Conservation (phyloP, 2,797 vertebrate genomes). For the Enteromius anoplus region DNA sequence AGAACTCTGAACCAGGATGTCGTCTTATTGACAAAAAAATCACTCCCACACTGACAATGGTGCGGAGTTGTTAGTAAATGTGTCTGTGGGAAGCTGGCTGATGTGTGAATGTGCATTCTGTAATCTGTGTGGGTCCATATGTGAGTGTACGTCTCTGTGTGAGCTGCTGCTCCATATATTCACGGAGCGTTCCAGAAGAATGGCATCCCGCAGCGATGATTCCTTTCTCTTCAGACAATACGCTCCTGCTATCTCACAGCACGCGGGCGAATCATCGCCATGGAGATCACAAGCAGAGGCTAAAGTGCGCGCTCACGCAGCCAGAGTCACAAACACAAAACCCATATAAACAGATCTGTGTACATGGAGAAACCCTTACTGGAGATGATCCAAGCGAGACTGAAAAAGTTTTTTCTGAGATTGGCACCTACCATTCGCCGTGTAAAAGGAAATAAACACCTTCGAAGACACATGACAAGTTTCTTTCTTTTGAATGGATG, state of each 20-base stretch:
- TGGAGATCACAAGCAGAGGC: constrained; percentile 53
- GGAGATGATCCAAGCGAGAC: background rate
- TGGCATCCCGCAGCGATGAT: constrained; percentile 32
- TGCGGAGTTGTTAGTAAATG: constrained; percentile 35
- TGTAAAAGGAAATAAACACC: background rate
- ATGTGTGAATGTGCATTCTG: constrained; percentile 31
- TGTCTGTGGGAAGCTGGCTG: constrained; percentile 31
- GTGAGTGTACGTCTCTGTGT: constrained; percentile 11
- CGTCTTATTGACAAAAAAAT: constrained; percentile 41
- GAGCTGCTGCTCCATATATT: constrained; percentile 23
- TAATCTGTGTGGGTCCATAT: constrained; percentile 22
- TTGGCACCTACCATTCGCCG: background rate
- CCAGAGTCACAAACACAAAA: constrained; percentile 43
- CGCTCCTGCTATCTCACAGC: constrained; percentile 44
- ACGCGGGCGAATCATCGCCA: constrained; percentile 46
- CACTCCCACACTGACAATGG: constrained; percentile 36
- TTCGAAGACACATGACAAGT: background rate
- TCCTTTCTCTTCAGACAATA: constrained; percentile 50
- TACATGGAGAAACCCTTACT: constrained; percentile 15
- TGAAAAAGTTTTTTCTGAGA: background rate
- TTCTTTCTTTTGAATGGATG: constrained; percentile 5
- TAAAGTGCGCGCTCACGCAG: constrained; percentile 40
- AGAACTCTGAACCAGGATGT: constrained; percentile 32
- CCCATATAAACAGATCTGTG: constrained; percentile 29
- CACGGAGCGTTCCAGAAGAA: constrained; percentile 36